A percentile compares a stretch with the other conserved stretches of the same genome.
phyloP scores from a whole-genome alignment of 2,113 vertebrate species.

The Melanerpes formicivorus region DNA sequence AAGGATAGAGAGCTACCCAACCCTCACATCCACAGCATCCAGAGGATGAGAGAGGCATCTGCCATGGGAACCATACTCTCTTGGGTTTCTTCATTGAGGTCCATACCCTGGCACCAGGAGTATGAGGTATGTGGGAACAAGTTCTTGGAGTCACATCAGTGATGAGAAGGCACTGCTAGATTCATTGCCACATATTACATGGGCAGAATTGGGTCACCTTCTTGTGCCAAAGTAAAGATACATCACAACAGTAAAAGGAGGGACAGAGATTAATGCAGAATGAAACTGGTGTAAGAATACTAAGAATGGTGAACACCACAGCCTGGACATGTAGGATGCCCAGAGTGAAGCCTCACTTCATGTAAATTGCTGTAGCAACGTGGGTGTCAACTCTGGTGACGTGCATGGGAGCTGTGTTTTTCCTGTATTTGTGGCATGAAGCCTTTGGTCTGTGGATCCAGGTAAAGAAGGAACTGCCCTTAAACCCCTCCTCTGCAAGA shows the following conservation, averaged over 20 bases:
- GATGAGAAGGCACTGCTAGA: neutral
- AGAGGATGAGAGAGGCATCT: neutral
- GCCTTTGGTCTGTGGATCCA: no score
- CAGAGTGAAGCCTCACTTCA: neutral
- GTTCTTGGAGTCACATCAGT: neutral
- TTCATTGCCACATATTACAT: neutral
- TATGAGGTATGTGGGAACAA: fast-evolving
- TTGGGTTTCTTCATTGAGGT: neutral
- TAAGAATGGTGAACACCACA: no score
- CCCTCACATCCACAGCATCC: neutral
- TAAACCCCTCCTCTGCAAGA: neutral
- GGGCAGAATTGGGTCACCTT: neutral
- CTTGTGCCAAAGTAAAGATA: neutral
- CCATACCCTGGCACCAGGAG: fast-evolving
- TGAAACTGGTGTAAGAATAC: neutral
- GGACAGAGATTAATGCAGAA: neutral
- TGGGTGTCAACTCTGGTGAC: neutral
- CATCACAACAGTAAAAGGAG: neutral
- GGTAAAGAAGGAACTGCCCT: neutral
- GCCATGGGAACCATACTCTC: no score
- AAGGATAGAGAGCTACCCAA: neutral
- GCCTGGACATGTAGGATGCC: neutral
- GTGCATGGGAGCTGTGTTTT: fast-evolving
- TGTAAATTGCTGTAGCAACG: fast-evolving
- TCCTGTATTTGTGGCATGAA: fast-evolving